A percentile compares a stretch with the other conserved stretches of the same genome.
Evolutionary conservation across 2,797 vertebrate genomes (phyloP).

Genomic region (Xiphophorus birchmanni): DNA sequence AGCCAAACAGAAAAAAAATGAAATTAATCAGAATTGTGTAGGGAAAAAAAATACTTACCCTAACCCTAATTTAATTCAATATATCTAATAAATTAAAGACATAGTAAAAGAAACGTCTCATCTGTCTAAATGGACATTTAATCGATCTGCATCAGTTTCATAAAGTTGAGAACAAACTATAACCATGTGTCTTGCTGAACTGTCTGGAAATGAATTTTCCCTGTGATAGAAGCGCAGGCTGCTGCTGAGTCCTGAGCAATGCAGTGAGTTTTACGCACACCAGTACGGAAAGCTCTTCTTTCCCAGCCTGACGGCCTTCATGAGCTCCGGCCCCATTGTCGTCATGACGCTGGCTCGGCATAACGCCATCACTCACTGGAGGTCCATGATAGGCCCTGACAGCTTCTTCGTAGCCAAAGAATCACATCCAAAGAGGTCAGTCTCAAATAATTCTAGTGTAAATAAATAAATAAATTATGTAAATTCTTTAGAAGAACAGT

Average conservation of each 20-base stretch:
- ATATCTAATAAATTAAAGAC: not conserved
- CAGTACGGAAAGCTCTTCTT: constrained; percentile 91
- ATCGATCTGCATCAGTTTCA: not conserved
- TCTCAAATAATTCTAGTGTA: not conserved
- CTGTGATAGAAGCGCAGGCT: constrained; percentile 85
- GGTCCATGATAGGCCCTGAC: constrained; percentile 88
- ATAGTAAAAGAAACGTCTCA: too few species aligned
- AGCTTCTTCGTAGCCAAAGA: constrained; percentile 84
- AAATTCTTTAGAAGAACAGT: not conserved
- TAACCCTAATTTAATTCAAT: not conserved
- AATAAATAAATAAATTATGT: not conserved
- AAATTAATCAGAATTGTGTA: not conserved
- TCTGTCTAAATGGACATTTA: not conserved
- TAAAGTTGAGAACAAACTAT: not conserved
- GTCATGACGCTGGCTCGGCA: constrained; percentile 86
- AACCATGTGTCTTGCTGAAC: not conserved
- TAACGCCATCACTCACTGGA: constrained; percentile 88
- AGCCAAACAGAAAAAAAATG: not conserved
- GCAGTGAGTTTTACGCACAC: constrained; percentile 93
- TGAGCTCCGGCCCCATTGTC: constrained; percentile 92
- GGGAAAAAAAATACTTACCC: not conserved
- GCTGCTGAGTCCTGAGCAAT: constrained; percentile 91
- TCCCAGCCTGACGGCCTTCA: constrained; percentile 91
- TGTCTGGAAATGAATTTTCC: not conserved
- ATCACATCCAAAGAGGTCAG: constrained; percentile 89